Percentiles rank a stretch among this genome's conserved stretches.
phyloP scores from a whole-genome alignment of 2,797 vertebrate species.

The Sebastes cheni region DNA sequence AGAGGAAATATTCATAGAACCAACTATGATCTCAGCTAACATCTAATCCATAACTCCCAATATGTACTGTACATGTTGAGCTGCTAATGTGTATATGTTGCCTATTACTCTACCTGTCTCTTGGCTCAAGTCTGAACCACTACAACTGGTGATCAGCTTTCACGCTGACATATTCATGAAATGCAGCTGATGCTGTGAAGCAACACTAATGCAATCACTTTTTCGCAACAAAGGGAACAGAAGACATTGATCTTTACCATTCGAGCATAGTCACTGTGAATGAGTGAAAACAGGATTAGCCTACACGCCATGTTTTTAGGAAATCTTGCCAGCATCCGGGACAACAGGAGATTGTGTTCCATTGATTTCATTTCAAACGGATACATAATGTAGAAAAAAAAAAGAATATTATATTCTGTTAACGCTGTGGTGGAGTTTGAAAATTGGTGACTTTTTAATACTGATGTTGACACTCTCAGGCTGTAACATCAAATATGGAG shows the following conservation, averaged over 20 bases:
- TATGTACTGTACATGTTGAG: not conserved
- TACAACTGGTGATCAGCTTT: not conserved
- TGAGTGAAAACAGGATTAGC: not conserved
- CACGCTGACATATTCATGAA: conserved; percentile 1
- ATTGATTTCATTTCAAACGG: not conserved
- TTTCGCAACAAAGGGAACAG: not conserved
- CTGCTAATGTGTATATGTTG: not conserved
- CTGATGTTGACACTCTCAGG: no score
- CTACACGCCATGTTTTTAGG: not conserved
- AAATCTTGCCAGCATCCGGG: not conserved
- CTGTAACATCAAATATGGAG: not conserved
- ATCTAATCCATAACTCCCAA: not conserved
- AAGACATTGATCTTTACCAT: not conserved
- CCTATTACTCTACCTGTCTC: not conserved
- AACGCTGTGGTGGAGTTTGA: not conserved
- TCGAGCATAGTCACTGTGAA: not conserved
- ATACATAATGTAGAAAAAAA: not conserved
- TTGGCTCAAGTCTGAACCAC: not conserved
- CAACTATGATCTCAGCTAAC: not conserved
- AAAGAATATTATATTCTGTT: not conserved
- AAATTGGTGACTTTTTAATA: not conserved
- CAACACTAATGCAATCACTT: not conserved
- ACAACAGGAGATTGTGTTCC: not conserved
- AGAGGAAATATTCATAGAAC: not conserved
- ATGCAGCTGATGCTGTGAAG: not conserved